A percentile compares a stretch with the other conserved stretches of the same genome.
phyloP scores from a whole-genome alignment of 2,888 invertebrate species.

The Drosophila anceps region DNA sequence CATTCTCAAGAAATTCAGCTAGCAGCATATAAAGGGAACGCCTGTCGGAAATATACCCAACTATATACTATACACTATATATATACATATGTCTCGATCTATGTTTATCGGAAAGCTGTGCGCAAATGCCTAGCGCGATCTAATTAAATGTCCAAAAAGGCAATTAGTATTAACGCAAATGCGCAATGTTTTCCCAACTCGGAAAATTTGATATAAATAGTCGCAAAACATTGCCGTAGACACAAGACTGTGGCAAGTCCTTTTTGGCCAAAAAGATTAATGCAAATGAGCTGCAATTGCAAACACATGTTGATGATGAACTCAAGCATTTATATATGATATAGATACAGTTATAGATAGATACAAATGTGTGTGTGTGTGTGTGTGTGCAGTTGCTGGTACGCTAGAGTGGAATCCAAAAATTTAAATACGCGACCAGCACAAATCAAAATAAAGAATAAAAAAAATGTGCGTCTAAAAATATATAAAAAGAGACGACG shows the following conservation, averaged over 20 bases:
- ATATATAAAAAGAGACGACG: slow-evolving; percentile 57
- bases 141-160: slow-evolving; percentile 55
- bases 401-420: slow-evolving; percentile 58
- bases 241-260: slow-evolving; percentile 26
- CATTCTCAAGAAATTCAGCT: background rate
- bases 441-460: slow-evolving; percentile 67
- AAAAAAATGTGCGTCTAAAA: slow-evolving; percentile 69
- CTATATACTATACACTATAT: background rate
- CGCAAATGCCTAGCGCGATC: slow-evolving; percentile 34
- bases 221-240: slow-evolving; percentile 43
- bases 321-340: slow-evolving; percentile 34
- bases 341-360: slow-evolving; percentile 12
- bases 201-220: slow-evolving; percentile 49
- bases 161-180: slow-evolving; percentile 54
- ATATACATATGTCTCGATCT: background rate
- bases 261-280: slow-evolving; percentile 47
- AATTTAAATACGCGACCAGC: slow-evolving; percentile 73
- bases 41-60: background rate
- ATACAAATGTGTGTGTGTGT: slow-evolving; percentile 10
- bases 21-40: background rate
- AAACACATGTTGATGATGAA: slow-evolving; percentile 77
- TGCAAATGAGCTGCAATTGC: slow-evolving; percentile 61
- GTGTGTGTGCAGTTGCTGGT: slow-evolving; percentile 3
- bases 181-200: slow-evolving; percentile 63
- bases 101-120: slow-evolving; percentile 21